Base-by-base conservation (phyloP, 2,888 invertebrate genomes). In the Cheilosia soror region DNA sequence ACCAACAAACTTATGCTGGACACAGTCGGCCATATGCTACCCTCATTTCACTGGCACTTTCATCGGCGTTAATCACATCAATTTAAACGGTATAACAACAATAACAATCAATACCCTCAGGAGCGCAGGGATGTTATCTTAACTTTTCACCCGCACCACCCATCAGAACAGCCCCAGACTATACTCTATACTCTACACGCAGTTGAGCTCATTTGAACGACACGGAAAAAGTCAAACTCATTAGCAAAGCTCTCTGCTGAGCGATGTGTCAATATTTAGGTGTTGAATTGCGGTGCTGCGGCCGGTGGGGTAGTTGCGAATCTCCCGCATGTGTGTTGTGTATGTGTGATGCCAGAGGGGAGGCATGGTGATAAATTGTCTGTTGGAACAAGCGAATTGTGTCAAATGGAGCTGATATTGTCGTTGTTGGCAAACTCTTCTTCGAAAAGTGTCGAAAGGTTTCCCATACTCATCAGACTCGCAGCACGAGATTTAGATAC, bases 161-260 rank as follows among this genome's bases (percentile, higher is more conserved):
- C 20, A 2, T 20, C 20, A 0, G 20, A 20, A 20, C 20, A 20
- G 20, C 20, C 20, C 20, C 20, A 20, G 20, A 5, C 2, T 15
- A 25, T n/a, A 55, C 20, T 63, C 42, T 53, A 27, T 27, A 3
- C 53, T 29, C 20, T 27, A 33, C 37, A 25, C 33, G 40, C 15
- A 62, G 73, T 62, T 68, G 66, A 79, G 83, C 83, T 84, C 68
- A 73, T 78, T 83, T 62, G 55, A 51, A 57, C 71, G 42, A 73
- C 57, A 44, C 40, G 58, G 81, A 85, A 85, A 85, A 85, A 85
- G 85, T 85, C 85, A 76, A 81, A 85, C 85, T 85, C 85, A 85
- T 85, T 85, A 85, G 85, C 81, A 79, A 84, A 84, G 75, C 83
- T 84, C 79, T 79, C 69, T 53, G 65, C 25, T 44, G 73, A 51